Evolutionary conservation across 2,888 invertebrate species (phyloP), one percentile per base, ranked within the genome.

Genomic region (Meiosimyza decipiens): DNA sequence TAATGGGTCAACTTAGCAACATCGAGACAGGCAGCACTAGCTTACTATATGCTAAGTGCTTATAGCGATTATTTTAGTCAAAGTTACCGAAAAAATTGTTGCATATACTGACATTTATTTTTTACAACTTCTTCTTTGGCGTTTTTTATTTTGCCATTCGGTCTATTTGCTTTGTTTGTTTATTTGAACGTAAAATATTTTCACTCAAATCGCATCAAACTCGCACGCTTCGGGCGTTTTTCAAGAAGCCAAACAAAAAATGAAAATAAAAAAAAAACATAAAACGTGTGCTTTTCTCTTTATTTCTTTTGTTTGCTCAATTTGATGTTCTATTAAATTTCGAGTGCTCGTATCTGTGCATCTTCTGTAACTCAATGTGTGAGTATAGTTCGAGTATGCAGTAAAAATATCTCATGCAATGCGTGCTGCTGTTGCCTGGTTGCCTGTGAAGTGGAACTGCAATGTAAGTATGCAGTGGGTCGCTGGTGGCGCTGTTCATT

Each of bases 251-350:
- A 47, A 49, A 47, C 16, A 49, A 33, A n/a, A 47, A 49, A n/a
- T 33, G 18, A 33, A n/a, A 6, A 33, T 16, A n/a, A 16, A 63
- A 16, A 40, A 49, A 49, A 63, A 49, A 11, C 18, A 57, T 28
- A 18, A 12, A 40, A 40, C 9, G 40, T 40, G 9, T 40, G 40
- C 9, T 40, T 9, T 40, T 9, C 9, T 40, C 9, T 40, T 6
- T 40, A 40, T 40, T 40, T n/a, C n/a, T 54, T 6, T 54, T 18
- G 28, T 66, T 66, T 66, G 13, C 54, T 52, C 54, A 66, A 33
- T 22, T 33, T 54, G 65, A 54, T 33, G 65, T 66, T 66, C 52
- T 66, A 66, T 66, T 66, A 54, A 66, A 54, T 18, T 54, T 66
- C 65, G 22, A 66, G 65, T 18, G 28, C 33, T 52, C 12, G n/a